These are phyloP conservation scores for Aleiodes sp. DNA, from an alignment of 1,140 invertebrate species.

Conservation along the genomic window DNA sequence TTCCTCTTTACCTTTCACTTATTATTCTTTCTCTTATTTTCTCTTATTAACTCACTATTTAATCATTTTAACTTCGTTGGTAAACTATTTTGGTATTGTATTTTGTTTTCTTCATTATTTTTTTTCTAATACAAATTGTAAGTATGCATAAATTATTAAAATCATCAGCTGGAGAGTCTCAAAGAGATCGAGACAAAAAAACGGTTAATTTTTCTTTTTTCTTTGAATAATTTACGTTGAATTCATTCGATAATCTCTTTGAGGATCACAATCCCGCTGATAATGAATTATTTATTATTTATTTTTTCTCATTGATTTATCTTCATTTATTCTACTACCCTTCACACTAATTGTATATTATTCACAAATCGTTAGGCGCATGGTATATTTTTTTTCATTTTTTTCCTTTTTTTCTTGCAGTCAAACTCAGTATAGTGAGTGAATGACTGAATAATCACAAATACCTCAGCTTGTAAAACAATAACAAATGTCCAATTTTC, in stretches of 20 bases:
- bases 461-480: constrained; percentile 17
- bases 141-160: constrained; percentile 18
- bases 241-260: constrained; percentile 18
- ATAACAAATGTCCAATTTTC: constrained; percentile 2
- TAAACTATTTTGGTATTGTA: constrained; percentile 44
- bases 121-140: constrained; percentile 26
- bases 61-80: constrained; percentile 37
- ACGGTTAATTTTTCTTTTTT: constrained; percentile 24
- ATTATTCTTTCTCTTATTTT: constrained; percentile 1
- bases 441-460: constrained; percentile 6
- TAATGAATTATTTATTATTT: not conserved
- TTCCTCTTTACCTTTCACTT: constrained; percentile 27
- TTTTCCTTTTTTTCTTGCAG: too few relatives aligned
- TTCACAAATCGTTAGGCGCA: constrained; percentile 3
- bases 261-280: constrained; percentile 10
- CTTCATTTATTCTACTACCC: not conserved
- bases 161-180: constrained; percentile 11
- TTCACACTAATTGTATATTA: constrained; percentile 6
- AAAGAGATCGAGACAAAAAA: constrained; percentile 2
- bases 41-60: not conserved
- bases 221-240: constrained; percentile 7
- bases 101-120: constrained; percentile 27
- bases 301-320: not conserved
- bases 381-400: not conserved
- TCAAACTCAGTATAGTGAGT: not conserved